Evolutionary conservation across 2,113 vertebrate species (phyloP).

Genomic region (Trachemys scripta): DNA sequence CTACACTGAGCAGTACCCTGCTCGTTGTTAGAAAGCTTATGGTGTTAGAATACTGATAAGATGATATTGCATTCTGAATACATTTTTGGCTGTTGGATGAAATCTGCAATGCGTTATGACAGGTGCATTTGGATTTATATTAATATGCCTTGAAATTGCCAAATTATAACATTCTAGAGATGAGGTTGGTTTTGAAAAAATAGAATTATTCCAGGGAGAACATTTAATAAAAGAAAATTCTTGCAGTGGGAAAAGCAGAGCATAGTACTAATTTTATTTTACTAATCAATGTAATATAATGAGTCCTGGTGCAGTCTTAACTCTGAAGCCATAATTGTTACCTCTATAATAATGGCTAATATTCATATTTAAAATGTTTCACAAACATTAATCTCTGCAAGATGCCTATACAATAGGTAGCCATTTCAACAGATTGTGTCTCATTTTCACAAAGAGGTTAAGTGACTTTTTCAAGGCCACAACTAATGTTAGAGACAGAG

Average conservation of each 20-base stretch:
- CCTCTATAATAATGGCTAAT: not conserved
- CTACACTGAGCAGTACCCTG: slow-evolving; percentile 63
- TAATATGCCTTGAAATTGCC: slow-evolving; percentile 48
- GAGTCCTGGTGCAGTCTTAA: not conserved
- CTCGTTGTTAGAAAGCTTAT: slow-evolving; percentile 68
- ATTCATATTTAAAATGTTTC: slow-evolving; percentile 18
- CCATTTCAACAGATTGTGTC: slow-evolving; percentile 45
- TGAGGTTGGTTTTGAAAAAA: slow-evolving; percentile 19
- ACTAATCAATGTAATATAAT: slow-evolving; percentile 7
- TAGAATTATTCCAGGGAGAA: not conserved
- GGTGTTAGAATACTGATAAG: slow-evolving; percentile 75
- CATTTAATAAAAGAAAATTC: not conserved
- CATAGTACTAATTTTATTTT: not conserved
- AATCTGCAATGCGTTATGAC: slow-evolving; percentile 71
- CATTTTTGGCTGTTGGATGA: slow-evolving; percentile 60
- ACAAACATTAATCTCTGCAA: not conserved
- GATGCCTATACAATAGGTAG: not conserved
- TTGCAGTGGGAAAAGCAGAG: slow-evolving; percentile 27
- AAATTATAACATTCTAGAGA: slow-evolving; percentile 21
- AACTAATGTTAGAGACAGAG: slow-evolving; percentile 69
- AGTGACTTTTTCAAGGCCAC: not conserved
- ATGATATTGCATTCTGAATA: slow-evolving; percentile 67
- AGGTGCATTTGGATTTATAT: slow-evolving; percentile 15
- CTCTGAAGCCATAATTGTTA: not conserved
- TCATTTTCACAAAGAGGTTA: not conserved